Evolutionary conservation across 2,888 invertebrate species (phyloP).

Genomic region (Bursaphelenchus okinawaensis): DNA sequence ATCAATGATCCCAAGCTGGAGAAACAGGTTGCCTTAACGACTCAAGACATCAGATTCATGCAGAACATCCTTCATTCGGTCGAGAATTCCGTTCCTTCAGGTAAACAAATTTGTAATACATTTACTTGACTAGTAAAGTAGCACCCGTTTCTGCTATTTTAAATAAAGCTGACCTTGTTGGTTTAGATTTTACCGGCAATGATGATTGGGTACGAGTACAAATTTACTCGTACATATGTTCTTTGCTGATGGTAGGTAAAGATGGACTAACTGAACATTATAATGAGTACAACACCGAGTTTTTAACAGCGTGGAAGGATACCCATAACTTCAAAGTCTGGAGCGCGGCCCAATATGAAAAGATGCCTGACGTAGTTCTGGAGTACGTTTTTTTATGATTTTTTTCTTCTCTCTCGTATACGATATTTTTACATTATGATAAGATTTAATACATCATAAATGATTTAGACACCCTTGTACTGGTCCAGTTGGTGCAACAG

Average conservation of each 20-base stretch:
- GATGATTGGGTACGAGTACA: constrained; percentile 94
- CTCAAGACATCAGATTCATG: constrained; percentile 89
- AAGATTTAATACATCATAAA: too few relatives aligned
- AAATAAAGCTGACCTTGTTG: too few relatives aligned
- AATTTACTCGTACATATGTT: constrained; percentile 64
- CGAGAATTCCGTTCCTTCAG: constrained; percentile 70
- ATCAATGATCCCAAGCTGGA: constrained; percentile 74
- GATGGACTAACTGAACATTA: constrained; percentile 30
- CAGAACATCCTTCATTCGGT: constrained; percentile 73
- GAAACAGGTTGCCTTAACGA: constrained; percentile 78
- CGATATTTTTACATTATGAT: too few relatives aligned
- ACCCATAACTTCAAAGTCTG: constrained; percentile 85
- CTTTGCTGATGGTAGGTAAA: constrained; percentile 56
- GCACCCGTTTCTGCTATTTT: too few relatives aligned
- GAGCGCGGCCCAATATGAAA: constrained; percentile 58
- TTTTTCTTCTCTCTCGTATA: too few relatives aligned
- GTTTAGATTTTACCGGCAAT: constrained; percentile 81
- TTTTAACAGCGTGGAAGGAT: constrained; percentile 76
- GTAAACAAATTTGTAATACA: too few relatives aligned
- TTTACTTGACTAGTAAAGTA: too few relatives aligned
- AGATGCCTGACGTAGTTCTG: background rate
- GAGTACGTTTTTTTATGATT: too few relatives aligned
- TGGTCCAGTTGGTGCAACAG: constrained; percentile 85
- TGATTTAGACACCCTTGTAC: constrained; percentile 82
- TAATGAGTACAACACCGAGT: constrained; percentile 73